Percentiles rank a stretch among this genome's conserved stretches.
Evolutionary conservation across 2,113 vertebrate genomes (phyloP).

Genomic region (Pimephales promelas): DNA sequence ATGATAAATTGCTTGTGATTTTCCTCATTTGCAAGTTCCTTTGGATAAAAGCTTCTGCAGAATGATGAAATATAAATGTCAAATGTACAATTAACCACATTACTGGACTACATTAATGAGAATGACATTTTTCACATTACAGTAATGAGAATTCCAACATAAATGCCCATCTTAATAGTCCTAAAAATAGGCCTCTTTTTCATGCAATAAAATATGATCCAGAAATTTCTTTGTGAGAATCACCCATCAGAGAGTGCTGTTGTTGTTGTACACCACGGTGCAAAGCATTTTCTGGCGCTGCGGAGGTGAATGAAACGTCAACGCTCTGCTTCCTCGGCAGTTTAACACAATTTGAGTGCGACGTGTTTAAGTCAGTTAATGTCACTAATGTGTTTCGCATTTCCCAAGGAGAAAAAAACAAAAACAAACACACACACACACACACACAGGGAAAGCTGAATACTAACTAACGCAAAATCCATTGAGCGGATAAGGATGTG

Average conservation of each 20-base stretch:
- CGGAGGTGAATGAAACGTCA: background rate
- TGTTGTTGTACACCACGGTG: background rate
- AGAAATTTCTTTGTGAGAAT: background rate
- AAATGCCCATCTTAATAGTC: background rate
- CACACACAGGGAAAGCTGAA: background rate
- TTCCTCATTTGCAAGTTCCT: background rate
- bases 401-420: background rate
- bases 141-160: constrained; percentile 18
- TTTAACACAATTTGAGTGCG: constrained; percentile 38
- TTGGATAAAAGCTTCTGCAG: background rate
- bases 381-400: constrained; percentile 13
- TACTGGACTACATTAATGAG: constrained; percentile 2
- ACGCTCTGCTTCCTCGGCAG: background rate
- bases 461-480: constrained; percentile 6
- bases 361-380: constrained; percentile 31
- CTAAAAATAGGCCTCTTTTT: background rate
- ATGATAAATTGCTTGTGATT: background rate
- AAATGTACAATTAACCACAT: constrained; percentile 24
- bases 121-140: background rate
- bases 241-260: background rate
- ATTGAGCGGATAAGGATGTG: constrained; percentile 16
- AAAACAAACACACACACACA: background rate
- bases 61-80: background rate
- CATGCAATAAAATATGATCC: background rate
- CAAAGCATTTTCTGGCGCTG: background rate